Percentiles rank a stretch among this genome's conserved stretches.
Conservation (phyloP, 2,888 invertebrate species). For the Mesopsocus fuscifrons region DNA sequence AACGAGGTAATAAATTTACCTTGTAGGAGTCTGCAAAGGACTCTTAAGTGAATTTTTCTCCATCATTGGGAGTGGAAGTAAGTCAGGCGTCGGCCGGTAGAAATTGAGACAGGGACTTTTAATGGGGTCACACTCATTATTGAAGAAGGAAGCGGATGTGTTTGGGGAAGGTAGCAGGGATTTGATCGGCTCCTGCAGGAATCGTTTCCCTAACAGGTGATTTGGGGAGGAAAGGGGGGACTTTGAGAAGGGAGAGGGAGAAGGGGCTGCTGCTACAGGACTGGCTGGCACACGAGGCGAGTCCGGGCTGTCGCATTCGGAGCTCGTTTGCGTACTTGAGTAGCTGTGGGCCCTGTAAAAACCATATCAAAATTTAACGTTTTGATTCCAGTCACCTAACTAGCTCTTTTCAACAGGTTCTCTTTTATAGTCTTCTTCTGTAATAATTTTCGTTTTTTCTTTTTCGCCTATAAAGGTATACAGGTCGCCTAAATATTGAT, state of each 20-base stretch:
- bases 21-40: conserved; percentile 3
- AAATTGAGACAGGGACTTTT: conserved; percentile 2
- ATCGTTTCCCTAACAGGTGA: conserved; percentile 1
- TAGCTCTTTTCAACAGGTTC: no score
- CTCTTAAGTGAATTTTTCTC: conserved; percentile 7
- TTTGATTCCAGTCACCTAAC: no score
- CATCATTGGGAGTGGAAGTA: conserved; percentile 6
- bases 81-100: not conserved
- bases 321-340: conserved; percentile 10
- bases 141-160: conserved; percentile 7
- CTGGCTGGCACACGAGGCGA: conserved; percentile 2
- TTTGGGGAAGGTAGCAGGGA: conserved; percentile 5
- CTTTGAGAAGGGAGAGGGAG: conserved; percentile 4
- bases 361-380: no score
- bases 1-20: not conserved
- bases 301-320: conserved; percentile 9
- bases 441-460: no score
- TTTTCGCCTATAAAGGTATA: no score
- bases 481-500: no score
- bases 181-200: conserved; percentile 1
- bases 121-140: conserved; percentile 6
- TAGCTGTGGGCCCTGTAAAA: conserved; percentile 14
- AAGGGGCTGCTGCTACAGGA: not conserved
- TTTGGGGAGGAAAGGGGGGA: conserved; percentile 6
- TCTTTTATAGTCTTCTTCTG: no score